These are phyloP conservation scores for Chrysocyon brachyurus DNA, from an alignment of 2,797 vertebrate genomes.

Conservation along the genomic window DNA sequence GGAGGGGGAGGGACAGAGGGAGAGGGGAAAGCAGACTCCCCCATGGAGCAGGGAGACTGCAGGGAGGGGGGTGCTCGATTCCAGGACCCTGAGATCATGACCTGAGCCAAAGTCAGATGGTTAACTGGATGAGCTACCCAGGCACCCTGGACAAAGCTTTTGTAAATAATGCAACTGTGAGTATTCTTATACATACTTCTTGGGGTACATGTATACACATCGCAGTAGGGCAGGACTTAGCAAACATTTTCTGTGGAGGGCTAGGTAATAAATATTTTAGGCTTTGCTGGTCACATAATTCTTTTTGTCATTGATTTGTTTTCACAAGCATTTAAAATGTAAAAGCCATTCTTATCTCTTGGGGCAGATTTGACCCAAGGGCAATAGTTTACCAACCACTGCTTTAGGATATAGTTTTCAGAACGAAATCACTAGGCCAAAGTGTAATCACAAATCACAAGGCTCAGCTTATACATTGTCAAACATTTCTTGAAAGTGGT, in stretches of 20 bases:
- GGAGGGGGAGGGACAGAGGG: background rate
- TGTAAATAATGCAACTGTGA: background rate
- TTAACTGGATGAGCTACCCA: background rate
- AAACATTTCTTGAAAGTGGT: background rate
- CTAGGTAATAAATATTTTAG: constrained; percentile 18
- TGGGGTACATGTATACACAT: background rate
- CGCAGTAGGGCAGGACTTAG: background rate
- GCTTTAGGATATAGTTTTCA: background rate
- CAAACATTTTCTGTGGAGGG: background rate
- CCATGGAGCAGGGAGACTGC: background rate
- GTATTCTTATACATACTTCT: background rate
- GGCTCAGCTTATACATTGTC: background rate
- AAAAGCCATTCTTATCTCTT: background rate
- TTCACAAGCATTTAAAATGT: background rate
- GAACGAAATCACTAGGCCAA: background rate
- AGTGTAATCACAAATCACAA: background rate
- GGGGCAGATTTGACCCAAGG: background rate
- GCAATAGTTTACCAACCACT: background rate
- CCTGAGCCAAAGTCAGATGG: background rate
- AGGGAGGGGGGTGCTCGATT: background rate
- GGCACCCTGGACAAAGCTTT: background rate
- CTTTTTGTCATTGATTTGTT: background rate
- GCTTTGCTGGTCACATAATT: background rate
- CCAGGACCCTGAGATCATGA: background rate
- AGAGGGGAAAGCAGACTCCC: background rate